Percentiles rank a stretch among this genome's conserved stretches.
These are phyloP conservation scores for Paratrypauchen microcephalus DNA, from an alignment of 2,797 vertebrate species.

Conservation along the genomic window DNA sequence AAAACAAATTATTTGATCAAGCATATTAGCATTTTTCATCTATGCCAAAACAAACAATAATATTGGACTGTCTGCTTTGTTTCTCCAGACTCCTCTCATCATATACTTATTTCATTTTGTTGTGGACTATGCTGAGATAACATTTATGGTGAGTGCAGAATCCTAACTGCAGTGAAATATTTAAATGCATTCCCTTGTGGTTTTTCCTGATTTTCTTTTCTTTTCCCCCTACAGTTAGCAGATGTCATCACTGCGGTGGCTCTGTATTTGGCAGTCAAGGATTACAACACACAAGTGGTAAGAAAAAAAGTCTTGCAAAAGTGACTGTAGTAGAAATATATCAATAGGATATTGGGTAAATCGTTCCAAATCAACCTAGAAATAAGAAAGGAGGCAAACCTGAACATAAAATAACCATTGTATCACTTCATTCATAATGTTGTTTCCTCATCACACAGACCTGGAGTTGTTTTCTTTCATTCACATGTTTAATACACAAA, in stretches of 20 bases:
- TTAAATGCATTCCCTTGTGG: not conserved
- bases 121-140: constrained; percentile 93
- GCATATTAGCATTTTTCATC: not conserved
- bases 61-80: not conserved
- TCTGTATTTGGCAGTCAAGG: constrained; percentile 88
- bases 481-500: no score
- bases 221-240: constrained; percentile 76
- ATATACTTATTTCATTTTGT: constrained; percentile 98
- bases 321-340: no score
- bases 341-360: no score
- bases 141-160: constrained; percentile 88
- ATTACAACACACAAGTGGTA: constrained; percentile 95
- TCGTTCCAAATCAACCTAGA: no score
- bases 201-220: not conserved
- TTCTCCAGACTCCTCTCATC: constrained; percentile 89
- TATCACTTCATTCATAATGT: no score
- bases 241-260: constrained; percentile 91
- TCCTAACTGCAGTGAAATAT: constrained; percentile 7
- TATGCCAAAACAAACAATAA: not conserved
- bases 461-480: no score
- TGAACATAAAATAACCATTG: no score
- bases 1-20: no score
- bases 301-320: constrained; percentile 54
- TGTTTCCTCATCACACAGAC: no score
- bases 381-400: no score